These are phyloP conservation scores for Tetanocera ferruginea DNA, from an alignment of 2,888 invertebrate genomes.

Conservation along the genomic window DNA sequence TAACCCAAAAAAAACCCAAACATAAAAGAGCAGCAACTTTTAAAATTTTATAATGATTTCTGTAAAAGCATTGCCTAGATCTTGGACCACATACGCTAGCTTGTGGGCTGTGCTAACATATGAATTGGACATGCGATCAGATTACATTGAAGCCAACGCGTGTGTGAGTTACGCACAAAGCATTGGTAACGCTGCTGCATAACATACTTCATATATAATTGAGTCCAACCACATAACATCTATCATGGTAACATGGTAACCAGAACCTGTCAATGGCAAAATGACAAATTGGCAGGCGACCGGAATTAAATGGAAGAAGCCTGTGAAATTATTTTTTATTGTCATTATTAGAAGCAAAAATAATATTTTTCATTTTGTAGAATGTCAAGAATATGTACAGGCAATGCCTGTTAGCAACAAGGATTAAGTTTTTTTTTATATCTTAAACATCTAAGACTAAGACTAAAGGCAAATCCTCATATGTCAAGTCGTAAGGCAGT, in stretches of 20 bases:
- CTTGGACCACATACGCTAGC: background rate
- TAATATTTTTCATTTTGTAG: slow-evolving; percentile 20
- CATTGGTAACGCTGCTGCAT: slow-evolving; percentile 6
- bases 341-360: slow-evolving; percentile 21
- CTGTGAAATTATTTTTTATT: slow-evolving; percentile 30
- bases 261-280: slow-evolving; percentile 29
- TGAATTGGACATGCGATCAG: slow-evolving; percentile 63
- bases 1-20: slow-evolving; percentile 53
- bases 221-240: slow-evolving; percentile 6
- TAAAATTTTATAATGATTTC: slow-evolving; percentile 49
- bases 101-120: slow-evolving; percentile 31
- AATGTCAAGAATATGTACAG: background rate
- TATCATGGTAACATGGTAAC: slow-evolving; percentile 11
- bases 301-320: slow-evolving; percentile 20
- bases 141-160: slow-evolving; percentile 60
- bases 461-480: slow-evolving; percentile 11
- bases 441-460: background rate
- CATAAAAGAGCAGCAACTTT: slow-evolving; percentile 45
- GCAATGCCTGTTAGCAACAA: background rate
- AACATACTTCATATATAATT: background rate
- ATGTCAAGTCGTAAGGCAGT: background rate
- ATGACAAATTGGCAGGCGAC: slow-evolving; percentile 31
- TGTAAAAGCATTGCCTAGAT: background rate
- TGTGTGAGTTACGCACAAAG: slow-evolving; percentile 14
- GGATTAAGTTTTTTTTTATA: slow-evolving; percentile 28